Conservation (phyloP, 1,140 invertebrate genomes). For the Bicyclus anynana region DNA sequence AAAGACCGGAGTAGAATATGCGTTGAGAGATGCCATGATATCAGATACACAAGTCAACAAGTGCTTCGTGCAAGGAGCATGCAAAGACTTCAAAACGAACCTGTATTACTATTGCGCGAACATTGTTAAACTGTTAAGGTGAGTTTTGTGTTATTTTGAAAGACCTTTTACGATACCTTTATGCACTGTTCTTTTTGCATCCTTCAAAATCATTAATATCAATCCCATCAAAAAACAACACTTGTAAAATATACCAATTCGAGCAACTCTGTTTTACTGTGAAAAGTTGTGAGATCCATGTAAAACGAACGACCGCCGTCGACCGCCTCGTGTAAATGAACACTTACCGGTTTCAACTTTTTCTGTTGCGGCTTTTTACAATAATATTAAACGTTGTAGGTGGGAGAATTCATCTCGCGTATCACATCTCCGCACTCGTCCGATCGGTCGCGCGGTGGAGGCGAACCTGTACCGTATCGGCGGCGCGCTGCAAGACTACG, state of each 20-base stretch:
- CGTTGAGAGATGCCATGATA: constrained; percentile 58
- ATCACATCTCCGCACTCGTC: constrained; percentile 45
- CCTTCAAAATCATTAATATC: too few species aligned
- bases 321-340: background rate
- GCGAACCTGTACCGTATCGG: constrained; percentile 49
- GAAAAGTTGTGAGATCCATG: too few species aligned
- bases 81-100: constrained; percentile 45
- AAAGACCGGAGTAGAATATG: constrained; percentile 63
- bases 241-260: too few species aligned
- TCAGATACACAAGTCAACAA: constrained; percentile 60
- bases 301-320: too few species aligned
- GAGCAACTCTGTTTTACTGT: too few species aligned
- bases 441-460: constrained; percentile 55
- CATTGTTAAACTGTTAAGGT: constrained; percentile 68
- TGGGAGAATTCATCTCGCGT: constrained; percentile 64
- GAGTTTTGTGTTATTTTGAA: constrained; percentile 10
- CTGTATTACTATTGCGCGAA: constrained; percentile 68
- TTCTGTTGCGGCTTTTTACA: background rate
- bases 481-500: constrained; percentile 46
- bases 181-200: too few species aligned
- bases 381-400: constrained; percentile 25
- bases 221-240: too few species aligned
- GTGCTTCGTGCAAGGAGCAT: constrained; percentile 37
- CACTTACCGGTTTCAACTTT: too few species aligned
- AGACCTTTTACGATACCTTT: too few species aligned